phyloP scores from a whole-genome alignment of 2,113 vertebrate species.

The Himantopus leucocephalus region DNA sequence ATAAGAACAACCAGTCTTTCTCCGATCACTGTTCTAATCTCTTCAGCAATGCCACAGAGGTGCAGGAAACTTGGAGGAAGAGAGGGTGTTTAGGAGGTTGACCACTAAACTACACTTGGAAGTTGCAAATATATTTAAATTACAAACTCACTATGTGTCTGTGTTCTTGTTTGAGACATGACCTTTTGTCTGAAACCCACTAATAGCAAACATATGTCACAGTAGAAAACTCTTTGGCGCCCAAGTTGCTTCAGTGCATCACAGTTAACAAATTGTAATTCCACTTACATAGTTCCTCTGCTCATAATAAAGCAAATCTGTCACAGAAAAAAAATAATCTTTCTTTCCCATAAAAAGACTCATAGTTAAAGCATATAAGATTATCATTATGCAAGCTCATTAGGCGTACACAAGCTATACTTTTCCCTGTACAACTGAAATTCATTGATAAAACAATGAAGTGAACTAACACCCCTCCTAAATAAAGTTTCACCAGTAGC shows the following conservation, averaged over 20 bases:
- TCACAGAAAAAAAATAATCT: conserved; percentile 43
- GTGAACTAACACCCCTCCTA: conserved; percentile 80
- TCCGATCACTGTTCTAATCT: neutral
- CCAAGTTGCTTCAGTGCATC: conserved; percentile 64
- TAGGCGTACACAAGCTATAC: conserved; percentile 75
- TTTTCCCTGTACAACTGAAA: conserved; percentile 72
- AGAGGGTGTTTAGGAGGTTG: neutral
- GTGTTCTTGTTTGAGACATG: neutral
- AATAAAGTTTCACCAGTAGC: conserved; percentile 83
- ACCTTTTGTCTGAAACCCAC: conserved; percentile 43
- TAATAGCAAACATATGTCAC: conserved; percentile 44
- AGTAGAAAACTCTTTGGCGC: conserved; percentile 33
- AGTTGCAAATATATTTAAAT: conserved; percentile 16
- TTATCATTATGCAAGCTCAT: conserved; percentile 73
- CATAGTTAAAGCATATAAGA: conserved; percentile 50
- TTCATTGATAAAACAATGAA: conserved; percentile 84
- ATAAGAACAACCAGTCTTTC: neutral
- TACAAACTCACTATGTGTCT: neutral
- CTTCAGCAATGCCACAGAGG: neutral
- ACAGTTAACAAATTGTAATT: conserved; percentile 53
- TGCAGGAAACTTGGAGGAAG: neutral
- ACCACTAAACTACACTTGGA: neutral
- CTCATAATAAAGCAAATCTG: conserved; percentile 68
- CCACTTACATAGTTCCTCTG: conserved; percentile 64
- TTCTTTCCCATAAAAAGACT: conserved; percentile 49